A percentile compares a stretch with the other conserved stretches of the same genome.
phyloP scores from a whole-genome alignment of 1,140 invertebrate species.

The Scylla paramamosain region DNA sequence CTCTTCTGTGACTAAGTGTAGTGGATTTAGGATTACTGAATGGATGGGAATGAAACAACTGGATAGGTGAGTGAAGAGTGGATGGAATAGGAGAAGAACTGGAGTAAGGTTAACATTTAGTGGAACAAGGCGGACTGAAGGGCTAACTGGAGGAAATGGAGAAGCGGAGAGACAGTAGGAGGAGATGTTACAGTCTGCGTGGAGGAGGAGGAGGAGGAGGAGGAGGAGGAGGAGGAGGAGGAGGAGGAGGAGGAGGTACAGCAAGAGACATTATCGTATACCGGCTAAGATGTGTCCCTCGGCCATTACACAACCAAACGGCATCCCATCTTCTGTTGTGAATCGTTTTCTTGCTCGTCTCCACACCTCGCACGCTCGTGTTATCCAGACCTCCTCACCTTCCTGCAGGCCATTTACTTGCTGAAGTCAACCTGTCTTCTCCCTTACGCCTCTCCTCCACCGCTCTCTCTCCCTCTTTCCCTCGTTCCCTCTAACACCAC shows the following conservation, averaged over 20 bases:
- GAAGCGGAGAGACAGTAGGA: neutral
- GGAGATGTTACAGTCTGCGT: neutral
- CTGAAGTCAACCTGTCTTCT: neutral
- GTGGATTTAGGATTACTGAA: neutral
- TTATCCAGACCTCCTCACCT: neutral
- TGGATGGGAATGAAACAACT: neutral
- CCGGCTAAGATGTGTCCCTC: neutral
- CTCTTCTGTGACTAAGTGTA: too few species aligned
- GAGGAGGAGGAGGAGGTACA: neutral
- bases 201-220: neutral
- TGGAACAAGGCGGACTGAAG: neutral
- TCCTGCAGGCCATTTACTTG: neutral
- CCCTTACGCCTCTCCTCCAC: neutral
- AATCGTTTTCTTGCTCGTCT: too few species aligned
- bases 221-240: neutral
- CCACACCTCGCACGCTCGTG: neutral
- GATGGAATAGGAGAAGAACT: neutral
- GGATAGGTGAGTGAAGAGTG: neutral
- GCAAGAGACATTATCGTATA: constrained; percentile 22
- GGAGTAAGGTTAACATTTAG: too few species aligned
- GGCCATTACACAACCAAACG: neutral
- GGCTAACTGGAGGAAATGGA: neutral
- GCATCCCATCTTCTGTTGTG: too few species aligned
- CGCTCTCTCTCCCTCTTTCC: constrained; percentile 38
- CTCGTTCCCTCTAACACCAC: neutral